These are phyloP conservation scores for Bellardia bayeri DNA, from an alignment of 2,888 invertebrate species.

Conservation along the genomic window DNA sequence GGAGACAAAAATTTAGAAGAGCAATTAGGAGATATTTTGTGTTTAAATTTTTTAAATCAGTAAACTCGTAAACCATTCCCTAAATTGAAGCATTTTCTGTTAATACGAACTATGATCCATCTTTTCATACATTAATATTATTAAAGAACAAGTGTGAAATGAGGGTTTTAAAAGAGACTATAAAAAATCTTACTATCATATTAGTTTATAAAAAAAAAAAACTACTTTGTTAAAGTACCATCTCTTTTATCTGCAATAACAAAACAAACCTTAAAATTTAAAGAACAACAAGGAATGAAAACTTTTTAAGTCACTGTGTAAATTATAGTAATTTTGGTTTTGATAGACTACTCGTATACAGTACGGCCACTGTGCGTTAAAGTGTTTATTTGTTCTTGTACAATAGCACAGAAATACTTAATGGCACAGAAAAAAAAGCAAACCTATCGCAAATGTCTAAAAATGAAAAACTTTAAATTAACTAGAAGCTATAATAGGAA, in stretches of 20 bases:
- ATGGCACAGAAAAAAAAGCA: constrained; percentile 60
- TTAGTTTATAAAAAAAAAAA: constrained; percentile 27
- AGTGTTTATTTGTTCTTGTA: constrained; percentile 46
- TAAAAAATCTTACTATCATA: constrained; percentile 6
- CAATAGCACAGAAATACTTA: constrained; percentile 42
- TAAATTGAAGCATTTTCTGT: constrained; percentile 1
- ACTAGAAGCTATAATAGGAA: constrained; percentile 70
- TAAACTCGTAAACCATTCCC: background rate
- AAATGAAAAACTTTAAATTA: constrained; percentile 71
- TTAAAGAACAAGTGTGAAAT: constrained; percentile 8
- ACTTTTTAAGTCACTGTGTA: constrained; percentile 52
- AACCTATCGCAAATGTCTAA: constrained; percentile 67
- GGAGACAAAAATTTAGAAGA: too few species aligned
- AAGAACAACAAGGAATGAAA: background rate
- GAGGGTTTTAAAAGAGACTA: background rate
- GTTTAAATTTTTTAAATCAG: background rate
- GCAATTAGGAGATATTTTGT: background rate
- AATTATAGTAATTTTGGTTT: constrained; percentile 51
- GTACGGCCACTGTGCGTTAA: constrained; percentile 2
- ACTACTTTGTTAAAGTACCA: constrained; percentile 26
- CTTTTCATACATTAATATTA: constrained; percentile 6
- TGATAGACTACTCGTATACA: constrained; percentile 2
- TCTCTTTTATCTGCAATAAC: background rate
- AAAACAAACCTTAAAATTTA: background rate
- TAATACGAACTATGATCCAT: background rate